Base-by-base conservation (phyloP, 2,797 vertebrate species). In the Lepus oiostolus region DNA sequence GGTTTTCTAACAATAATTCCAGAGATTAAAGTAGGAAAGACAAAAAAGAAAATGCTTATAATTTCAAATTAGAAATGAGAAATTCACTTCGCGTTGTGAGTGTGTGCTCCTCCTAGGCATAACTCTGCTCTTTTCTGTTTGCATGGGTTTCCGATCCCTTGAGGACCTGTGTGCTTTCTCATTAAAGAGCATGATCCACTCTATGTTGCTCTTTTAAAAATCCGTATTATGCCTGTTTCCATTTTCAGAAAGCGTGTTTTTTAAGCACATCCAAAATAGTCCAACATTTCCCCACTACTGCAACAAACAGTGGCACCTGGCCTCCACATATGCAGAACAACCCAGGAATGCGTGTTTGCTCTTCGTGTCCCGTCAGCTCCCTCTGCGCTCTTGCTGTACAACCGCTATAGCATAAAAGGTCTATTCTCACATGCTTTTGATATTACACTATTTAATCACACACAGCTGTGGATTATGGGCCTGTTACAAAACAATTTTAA, bases 401-500 rank as follows among this genome's bases (percentile, higher is more conserved):
- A 97, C 79, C 98, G 96, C 97, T 98, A 97, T 98, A 98, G 97
- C 97, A 98, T 97, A 98, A 98, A 98, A 95, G 87, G 95, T 96
- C 97, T 97, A 97, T 98, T 98, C 97, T 98, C 98, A 98, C 98
- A 98, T 98, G 98, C 98, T 98, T 98, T 98, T 98, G 98, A 98
- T 98, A 98, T 98, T 98, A 98, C 97, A 97, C 96, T 97, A 98
- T 98, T 98, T 98, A 98, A 99, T 98, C 97, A 96, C 97, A 97
- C 97, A 97, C 98, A 99, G 98, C 98, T 99, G 98, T 97, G 98
- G 96, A 96, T 97, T 97, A 98, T 96, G 98, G 98, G 97, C 97
- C 97, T 97, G 96, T 98, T 98, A 98, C 97, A 98, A 98, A 98
- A 98, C 97, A 97, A 93, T 97, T 98, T 98, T 96, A 98, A 97